Evolutionary conservation across 2,888 invertebrate species (phyloP).

Genomic region (Argyra leucocephala): DNA sequence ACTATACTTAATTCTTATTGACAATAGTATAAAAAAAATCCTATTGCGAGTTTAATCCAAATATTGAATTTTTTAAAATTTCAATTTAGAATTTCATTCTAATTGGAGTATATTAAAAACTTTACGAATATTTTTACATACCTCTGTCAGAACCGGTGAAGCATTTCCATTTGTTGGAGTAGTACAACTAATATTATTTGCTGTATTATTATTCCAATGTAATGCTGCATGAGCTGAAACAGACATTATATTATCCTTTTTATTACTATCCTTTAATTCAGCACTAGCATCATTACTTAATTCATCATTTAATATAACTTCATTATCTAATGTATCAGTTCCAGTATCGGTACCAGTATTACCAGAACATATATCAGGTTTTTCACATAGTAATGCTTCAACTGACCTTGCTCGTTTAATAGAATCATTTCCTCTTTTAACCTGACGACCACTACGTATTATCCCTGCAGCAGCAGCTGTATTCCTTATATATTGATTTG

Average conservation of each 20-base stretch:
- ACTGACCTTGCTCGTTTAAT: slow-evolving; percentile 80
- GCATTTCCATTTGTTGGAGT: background rate
- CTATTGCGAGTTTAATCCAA: too few species aligned
- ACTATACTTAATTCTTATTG: too few species aligned
- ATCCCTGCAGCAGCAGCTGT: slow-evolving; percentile 27
- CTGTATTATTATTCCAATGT: background rate
- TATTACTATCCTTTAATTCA: slow-evolving; percentile 4
- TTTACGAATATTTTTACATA: slow-evolving; percentile 8
- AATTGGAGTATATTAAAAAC: slow-evolving; percentile 13
- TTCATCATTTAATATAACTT: background rate
- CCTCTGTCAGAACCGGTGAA: background rate
- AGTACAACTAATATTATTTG: background rate
- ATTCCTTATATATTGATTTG: slow-evolving; percentile 10
- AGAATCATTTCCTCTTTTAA: slow-evolving; percentile 51
- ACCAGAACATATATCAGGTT: slow-evolving; percentile 31
- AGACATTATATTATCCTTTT: background rate
- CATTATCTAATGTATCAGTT: background rate
- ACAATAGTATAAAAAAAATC: too few species aligned
- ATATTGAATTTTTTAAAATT: too few species aligned
- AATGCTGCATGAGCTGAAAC: background rate
- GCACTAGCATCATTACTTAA: background rate
- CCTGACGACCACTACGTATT: slow-evolving; percentile 37
- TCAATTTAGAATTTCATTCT: too few species aligned
- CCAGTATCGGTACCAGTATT: slow-evolving; percentile 12
- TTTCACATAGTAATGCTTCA: slow-evolving; percentile 66